Base-by-base conservation (phyloP, 2,113 vertebrate species). In the Mesitornis unicolor region DNA sequence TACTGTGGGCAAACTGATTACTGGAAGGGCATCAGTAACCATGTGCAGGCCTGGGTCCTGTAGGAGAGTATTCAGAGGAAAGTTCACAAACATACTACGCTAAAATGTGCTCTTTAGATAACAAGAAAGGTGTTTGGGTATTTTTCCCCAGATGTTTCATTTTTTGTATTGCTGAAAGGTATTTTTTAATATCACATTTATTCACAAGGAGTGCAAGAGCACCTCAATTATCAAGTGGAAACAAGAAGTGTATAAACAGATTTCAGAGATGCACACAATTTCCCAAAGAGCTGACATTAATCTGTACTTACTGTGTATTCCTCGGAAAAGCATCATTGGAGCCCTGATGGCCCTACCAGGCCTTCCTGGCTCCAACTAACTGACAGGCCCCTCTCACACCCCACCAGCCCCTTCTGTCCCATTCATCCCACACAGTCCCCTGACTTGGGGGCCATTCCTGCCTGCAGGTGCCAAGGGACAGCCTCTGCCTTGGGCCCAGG, bases 401-500 rank as follows among this genome's bases (percentile, higher is more conserved):
- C 26, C 31, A 35, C 14, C 14, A 11, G 35, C 26, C 24, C 26
- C 16, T 59, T 63, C 28, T 64, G 7, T 31, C 21, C 9, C 12
- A 7, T 5, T 14, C 5, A 21, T 13, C 31, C 31, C 35, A 20
- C 7, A 8, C 1, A 14, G 19, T 14, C 7, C 14, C 87, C 42
- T 24, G 24, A 38, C 38, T n/a, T 1, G 0, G 2, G 3, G 31
- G 21, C 9, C 1, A 0, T 35, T 9, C 16, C 35, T 1, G 0
- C 25, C 45, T 38, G 7, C 0, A 0, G 33, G 35, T 35, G 11
- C 43, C 11, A 0, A 2, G 36, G 56, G 26, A 64, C 13, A 59
- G 28, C 12, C 13, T 60, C 17, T 38, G 33, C 19, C 4, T 0
- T 67, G 43, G 71, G 19, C 8, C 5, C 51, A 35, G 36, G 18